These are phyloP conservation scores for Phycodurus eques DNA, from an alignment of 2,113 vertebrate genomes.

Conservation along the genomic window DNA sequence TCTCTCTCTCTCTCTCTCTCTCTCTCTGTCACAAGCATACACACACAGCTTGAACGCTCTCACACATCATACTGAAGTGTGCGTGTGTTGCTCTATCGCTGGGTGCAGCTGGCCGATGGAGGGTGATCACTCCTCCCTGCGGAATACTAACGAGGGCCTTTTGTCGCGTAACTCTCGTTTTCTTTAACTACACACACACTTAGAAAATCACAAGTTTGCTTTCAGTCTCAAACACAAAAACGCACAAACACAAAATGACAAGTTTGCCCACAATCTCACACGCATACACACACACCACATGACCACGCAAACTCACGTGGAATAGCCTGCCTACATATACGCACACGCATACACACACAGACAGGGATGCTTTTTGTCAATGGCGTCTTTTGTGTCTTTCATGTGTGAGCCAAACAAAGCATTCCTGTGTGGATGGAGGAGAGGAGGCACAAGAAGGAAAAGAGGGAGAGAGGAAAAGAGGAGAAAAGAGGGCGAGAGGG, in stretches of 20 bases:
- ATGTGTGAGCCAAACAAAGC: conserved; percentile 71
- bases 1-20: not conserved
- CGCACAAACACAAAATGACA: conserved; percentile 11
- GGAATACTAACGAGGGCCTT: conserved; percentile 69
- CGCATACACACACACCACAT: conserved; percentile 15
- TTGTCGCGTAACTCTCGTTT: conserved; percentile 56
- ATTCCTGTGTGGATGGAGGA: conserved; percentile 68
- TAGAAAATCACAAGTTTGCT: not conserved
- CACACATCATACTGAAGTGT: not conserved
- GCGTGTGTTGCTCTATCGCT: conserved; percentile 6
- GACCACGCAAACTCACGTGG: conserved; percentile 34
- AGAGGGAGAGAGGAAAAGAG: conserved; percentile 14
- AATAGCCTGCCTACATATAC: conserved; percentile 11
- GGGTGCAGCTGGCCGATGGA: conserved; percentile 21
- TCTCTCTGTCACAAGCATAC: not conserved
- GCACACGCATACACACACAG: conserved; percentile 37
- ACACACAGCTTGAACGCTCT: not conserved
- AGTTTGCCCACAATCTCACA: conserved; percentile 1
- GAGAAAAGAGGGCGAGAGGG: conserved; percentile 20
- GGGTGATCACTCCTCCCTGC: conserved; percentile 53
- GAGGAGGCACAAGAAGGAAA: conserved; percentile 20
- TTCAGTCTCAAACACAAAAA: conserved; percentile 4
- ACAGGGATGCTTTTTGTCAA: conserved; percentile 66
- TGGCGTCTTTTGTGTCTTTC: conserved; percentile 74
- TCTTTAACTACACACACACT: conserved; percentile 17